A percentile compares a stretch with the other conserved stretches of the same genome.
phyloP scores from a whole-genome alignment of 2,888 invertebrate genomes.

The Altica lythri region DNA sequence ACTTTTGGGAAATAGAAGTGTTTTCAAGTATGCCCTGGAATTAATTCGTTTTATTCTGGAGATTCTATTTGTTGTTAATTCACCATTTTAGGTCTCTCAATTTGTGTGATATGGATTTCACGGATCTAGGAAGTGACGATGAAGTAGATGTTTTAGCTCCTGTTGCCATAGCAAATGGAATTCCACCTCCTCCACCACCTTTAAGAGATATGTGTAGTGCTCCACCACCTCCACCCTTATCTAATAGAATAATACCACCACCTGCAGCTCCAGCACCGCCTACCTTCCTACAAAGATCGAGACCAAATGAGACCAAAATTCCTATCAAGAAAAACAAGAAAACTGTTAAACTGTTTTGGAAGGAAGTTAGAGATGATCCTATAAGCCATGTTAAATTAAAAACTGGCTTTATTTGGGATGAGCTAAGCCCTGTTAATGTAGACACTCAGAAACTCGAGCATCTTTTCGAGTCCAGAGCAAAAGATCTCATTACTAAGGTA shows the following conservation, averaged over 20 bases:
- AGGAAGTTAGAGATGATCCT: slow-evolving; percentile 84
- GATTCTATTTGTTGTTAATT: too few species aligned
- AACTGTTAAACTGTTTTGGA: slow-evolving; percentile 98
- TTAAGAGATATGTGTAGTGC: slow-evolving; percentile 56
- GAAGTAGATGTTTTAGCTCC: slow-evolving; percentile 75
- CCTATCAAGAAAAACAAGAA: slow-evolving; percentile 87
- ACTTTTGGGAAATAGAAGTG: too few species aligned
- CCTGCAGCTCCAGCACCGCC: slow-evolving; percentile 58
- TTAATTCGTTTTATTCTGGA: too few species aligned
- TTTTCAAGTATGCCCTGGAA: too few species aligned
- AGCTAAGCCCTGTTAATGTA: slow-evolving; percentile 79
- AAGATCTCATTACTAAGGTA: slow-evolving; percentile 86
- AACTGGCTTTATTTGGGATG: slow-evolving; percentile 87
- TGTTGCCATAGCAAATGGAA: slow-evolving; percentile 66
- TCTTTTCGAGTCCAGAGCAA: slow-evolving; percentile 94
- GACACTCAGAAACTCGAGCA: slow-evolving; percentile 94
- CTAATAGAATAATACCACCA: slow-evolving; percentile 52
- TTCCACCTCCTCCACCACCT: slow-evolving; percentile 82
- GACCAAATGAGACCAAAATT: slow-evolving; percentile 55
- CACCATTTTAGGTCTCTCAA: slow-evolving; percentile 81
- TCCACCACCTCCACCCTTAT: slow-evolving; percentile 59
- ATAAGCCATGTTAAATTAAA: slow-evolving; percentile 64
- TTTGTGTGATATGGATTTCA: slow-evolving; percentile 95
- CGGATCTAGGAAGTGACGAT: slow-evolving; percentile 85
- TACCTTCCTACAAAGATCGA: slow-evolving; percentile 53